Evolutionary conservation across 2,113 vertebrate species (phyloP).

Genomic region (Nipponia nippon): DNA sequence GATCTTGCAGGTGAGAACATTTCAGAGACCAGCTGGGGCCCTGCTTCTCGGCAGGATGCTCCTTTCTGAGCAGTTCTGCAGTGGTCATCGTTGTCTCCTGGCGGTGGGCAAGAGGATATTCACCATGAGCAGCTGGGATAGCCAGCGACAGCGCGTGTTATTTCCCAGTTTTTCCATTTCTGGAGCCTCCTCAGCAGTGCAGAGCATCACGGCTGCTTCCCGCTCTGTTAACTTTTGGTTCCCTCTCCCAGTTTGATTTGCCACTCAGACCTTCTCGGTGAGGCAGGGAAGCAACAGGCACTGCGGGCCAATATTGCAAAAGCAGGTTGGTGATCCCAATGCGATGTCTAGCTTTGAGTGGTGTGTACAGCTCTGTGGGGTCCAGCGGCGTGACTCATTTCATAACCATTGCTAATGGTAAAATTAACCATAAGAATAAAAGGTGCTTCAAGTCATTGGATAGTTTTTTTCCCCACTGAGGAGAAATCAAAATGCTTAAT

Average conservation of each 20-base stretch:
- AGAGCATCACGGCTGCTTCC: neutral
- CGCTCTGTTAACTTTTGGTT: neutral
- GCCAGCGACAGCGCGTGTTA: rapidly evolving
- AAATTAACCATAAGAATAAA: neutral
- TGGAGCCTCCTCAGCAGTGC: neutral
- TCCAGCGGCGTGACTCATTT: neutral
- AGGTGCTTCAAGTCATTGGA: neutral
- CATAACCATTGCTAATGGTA: neutral
- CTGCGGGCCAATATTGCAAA: neutral
- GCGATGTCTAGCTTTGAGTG: rapidly evolving
- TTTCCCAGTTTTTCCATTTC: neutral
- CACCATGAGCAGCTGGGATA: neutral
- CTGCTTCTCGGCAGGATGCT: neutral
- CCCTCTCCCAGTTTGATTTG: neutral
- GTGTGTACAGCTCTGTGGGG: neutral
- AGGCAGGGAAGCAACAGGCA: neutral
- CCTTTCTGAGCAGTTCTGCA: neutral
- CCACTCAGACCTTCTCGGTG: neutral
- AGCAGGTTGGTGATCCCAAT: neutral
- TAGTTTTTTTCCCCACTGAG: neutral
- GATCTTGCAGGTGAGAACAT: conserved; percentile 65
- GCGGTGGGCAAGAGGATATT: neutral
- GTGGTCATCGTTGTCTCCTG: neutral
- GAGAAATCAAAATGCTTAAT: neutral
- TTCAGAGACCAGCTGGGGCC: conserved; percentile 48